Conservation (phyloP, 2,797 vertebrate species). For the Oryzias dopingdopingensis region DNA sequence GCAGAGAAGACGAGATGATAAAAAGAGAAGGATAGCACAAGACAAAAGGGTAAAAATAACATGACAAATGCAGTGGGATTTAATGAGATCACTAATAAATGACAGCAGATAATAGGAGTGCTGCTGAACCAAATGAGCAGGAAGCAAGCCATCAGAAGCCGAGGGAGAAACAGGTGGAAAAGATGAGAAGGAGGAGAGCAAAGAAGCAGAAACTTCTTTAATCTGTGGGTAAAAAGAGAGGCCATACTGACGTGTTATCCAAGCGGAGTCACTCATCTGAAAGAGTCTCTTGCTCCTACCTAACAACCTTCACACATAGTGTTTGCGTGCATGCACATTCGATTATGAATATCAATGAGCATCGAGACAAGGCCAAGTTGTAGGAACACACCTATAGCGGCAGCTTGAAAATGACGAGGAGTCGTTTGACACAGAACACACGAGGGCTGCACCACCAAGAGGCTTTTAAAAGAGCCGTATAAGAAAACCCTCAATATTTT, state of each 20-base stretch:
- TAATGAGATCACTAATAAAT: conserved; percentile 39
- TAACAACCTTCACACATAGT: conserved; percentile 66
- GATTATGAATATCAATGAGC: conserved; percentile 66
- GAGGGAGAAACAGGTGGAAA: conserved; percentile 14
- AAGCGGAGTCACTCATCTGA: conserved; percentile 67
- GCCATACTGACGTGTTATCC: conserved; percentile 37
- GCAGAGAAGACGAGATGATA: conserved; percentile 17
- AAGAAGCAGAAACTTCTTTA: conserved; percentile 53
- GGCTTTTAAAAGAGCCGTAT: no score
- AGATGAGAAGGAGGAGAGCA: conserved; percentile 35
- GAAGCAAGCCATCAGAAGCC: background rate
- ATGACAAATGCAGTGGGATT: conserved; percentile 19
- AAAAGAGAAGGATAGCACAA: conserved; percentile 17
- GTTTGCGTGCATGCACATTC: conserved; percentile 18
- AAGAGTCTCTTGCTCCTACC: conserved; percentile 61
- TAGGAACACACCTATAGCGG: no score
- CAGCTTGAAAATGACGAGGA: no score
- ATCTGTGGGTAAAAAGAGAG: conserved; percentile 47
- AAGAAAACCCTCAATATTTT: no score
- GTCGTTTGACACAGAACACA: no score
- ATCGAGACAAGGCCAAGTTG: conserved; percentile 51
- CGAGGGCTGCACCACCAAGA: no score
- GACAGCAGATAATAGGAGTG: conserved; percentile 31
- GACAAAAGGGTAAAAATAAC: conserved; percentile 18
- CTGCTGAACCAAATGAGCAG: conserved; percentile 23